Evolutionary conservation across 2,888 invertebrate species (phyloP).

Genomic region (Lasiommata megera): DNA sequence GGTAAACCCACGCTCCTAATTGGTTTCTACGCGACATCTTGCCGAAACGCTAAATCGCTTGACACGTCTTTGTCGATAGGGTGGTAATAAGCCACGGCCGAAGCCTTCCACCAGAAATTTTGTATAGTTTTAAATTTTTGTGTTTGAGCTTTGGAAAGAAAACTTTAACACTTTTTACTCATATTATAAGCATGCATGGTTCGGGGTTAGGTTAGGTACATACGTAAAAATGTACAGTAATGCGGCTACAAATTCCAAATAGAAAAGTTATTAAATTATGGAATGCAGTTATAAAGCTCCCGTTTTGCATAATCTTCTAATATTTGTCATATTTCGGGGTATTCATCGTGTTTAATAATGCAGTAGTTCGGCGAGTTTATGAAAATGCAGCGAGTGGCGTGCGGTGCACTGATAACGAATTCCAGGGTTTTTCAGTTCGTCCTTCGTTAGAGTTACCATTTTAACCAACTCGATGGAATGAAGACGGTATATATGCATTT

Average conservation of each 20-base stretch:
- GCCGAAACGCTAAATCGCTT: too few relatives aligned
- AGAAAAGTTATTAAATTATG: conserved; percentile 21
- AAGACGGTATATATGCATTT: neutral
- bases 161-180: too few relatives aligned
- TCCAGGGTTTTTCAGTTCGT: conserved; percentile 60
- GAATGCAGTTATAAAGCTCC: conserved; percentile 24
- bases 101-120: too few relatives aligned
- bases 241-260: conserved; percentile 10
- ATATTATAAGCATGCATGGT: too few relatives aligned
- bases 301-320: conserved; percentile 30
- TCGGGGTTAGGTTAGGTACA: too few relatives aligned
- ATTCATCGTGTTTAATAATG: conserved; percentile 29
- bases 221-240: too few relatives aligned
- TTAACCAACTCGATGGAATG: neutral
- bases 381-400: conserved; percentile 53
- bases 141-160: too few relatives aligned
- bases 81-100: too few relatives aligned
- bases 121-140: too few relatives aligned
- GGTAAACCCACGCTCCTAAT: too few relatives aligned
- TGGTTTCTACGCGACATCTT: too few relatives aligned
- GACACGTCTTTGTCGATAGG: too few relatives aligned
- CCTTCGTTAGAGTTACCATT: neutral
- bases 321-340: conserved; percentile 30
- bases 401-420: conserved; percentile 61
- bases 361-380: conserved; percentile 56